Percentiles rank a stretch among this genome's conserved stretches.
phyloP scores from a whole-genome alignment of 2,797 vertebrate species.

The Lutjanus argentimaculatus region DNA sequence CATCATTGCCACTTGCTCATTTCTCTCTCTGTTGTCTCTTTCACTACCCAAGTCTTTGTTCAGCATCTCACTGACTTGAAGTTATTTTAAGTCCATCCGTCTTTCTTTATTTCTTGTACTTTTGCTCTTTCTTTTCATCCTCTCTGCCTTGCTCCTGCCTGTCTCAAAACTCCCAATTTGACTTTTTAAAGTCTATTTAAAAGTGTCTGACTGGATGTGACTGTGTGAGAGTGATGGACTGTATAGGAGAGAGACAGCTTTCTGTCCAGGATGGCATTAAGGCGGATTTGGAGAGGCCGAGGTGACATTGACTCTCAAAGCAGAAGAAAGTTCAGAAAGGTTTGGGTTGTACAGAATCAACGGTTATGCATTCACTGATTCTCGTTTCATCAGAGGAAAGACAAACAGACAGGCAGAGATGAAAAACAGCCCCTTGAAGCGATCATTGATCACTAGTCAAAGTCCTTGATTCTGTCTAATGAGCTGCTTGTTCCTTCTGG shows the following conservation, averaged over 20 bases:
- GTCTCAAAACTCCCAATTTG: slow-evolving; percentile 26
- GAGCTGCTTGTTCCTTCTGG: slow-evolving; percentile 70
- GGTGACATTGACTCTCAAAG: slow-evolving; percentile 51
- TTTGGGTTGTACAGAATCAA: slow-evolving; percentile 7
- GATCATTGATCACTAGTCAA: slow-evolving; percentile 71
- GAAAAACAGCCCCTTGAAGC: slow-evolving; percentile 59
- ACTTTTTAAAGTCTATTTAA: slow-evolving; percentile 36
- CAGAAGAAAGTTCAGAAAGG: slow-evolving; percentile 21
- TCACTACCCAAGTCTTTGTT: slow-evolving; percentile 32
- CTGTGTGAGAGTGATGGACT: slow-evolving; percentile 19
- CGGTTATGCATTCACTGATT: slow-evolving; percentile 14
- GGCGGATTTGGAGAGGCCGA: slow-evolving; percentile 43
- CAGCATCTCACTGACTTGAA: slow-evolving; percentile 18
- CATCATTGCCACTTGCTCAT: slow-evolving; percentile 41
- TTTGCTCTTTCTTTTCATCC: slow-evolving; percentile 11
- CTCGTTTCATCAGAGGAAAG: slow-evolving; percentile 28
- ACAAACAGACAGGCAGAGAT: slow-evolving; percentile 37
- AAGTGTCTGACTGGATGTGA: slow-evolving; percentile 33
- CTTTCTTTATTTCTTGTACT: slow-evolving; percentile 11
- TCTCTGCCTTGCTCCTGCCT: slow-evolving; percentile 21
- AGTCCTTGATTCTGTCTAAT: slow-evolving; percentile 72
- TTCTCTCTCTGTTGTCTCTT: slow-evolving; percentile 33
- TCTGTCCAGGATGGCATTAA: slow-evolving; percentile 41
- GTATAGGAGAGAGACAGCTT: slow-evolving; percentile 8
- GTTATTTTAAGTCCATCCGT: slow-evolving; percentile 21